Percentiles rank a stretch among this genome's conserved stretches.
Evolutionary conservation across 2,797 vertebrate species (phyloP).

Genomic region (Lycodopsis pacificus): DNA sequence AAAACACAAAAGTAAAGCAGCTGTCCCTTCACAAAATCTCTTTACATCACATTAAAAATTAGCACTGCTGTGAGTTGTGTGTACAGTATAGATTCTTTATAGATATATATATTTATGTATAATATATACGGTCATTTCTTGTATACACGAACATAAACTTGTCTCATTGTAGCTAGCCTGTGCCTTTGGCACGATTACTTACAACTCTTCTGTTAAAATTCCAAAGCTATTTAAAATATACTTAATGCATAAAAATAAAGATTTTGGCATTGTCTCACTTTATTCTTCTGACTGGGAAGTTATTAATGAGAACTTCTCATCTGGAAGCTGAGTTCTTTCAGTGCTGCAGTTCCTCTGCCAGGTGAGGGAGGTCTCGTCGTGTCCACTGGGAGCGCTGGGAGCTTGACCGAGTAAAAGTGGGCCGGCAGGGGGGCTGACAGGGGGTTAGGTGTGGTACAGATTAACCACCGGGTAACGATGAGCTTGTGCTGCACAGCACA

Average conservation of each 20-base stretch:
- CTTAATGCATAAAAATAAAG: conserved; percentile 99
- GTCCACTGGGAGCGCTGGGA: conserved; percentile 64
- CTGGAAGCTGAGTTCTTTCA: conserved; percentile 88
- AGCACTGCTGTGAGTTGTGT: conserved; percentile 90
- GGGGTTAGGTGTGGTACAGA: conserved; percentile 38
- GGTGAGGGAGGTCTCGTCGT: conserved; percentile 49
- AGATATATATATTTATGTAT: conserved; percentile 81
- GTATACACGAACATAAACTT: conserved; percentile 82
- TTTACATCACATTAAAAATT: conserved; percentile 91
- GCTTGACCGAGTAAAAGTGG: conserved; percentile 28
- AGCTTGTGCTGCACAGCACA: conserved; percentile 57
- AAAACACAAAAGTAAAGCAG: conserved; percentile 75
- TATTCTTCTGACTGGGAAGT: conserved; percentile 82
- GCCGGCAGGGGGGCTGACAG: neutral
- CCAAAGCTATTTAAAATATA: conserved; percentile 99
- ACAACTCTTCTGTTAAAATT: conserved; percentile 94
- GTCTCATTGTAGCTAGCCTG: conserved; percentile 85
- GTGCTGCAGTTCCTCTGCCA: conserved; percentile 75
- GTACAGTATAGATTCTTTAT: conserved; percentile 87
- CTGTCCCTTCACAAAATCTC: conserved; percentile 85
- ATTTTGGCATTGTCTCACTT: conserved; percentile 96
- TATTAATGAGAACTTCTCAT: conserved; percentile 86
- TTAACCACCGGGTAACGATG: conserved; percentile 55
- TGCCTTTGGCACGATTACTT: conserved; percentile 99
- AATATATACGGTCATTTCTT: conserved; percentile 83